A percentile compares a stretch with the other conserved stretches of the same genome.
Evolutionary conservation across 2,113 vertebrate genomes (phyloP).

Genomic region (Dolichallabes microphthalmus): DNA sequence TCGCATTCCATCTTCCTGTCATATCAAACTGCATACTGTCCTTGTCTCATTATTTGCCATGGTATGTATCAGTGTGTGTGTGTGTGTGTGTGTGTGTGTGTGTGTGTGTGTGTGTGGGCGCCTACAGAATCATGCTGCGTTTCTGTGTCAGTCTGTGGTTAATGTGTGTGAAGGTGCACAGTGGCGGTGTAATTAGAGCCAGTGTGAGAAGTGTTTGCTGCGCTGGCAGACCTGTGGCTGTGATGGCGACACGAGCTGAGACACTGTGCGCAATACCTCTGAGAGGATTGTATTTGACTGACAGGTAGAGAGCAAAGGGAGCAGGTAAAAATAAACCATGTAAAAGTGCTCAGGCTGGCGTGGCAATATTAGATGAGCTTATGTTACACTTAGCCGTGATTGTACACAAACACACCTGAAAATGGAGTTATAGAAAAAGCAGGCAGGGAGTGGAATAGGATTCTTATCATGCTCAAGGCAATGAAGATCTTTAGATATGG

Average conservation of each 20-base stretch:
- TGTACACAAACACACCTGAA: slow-evolving; percentile 48
- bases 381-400: slow-evolving; percentile 50
- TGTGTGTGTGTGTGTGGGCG: background rate
- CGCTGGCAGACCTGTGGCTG: slow-evolving; percentile 24
- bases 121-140: slow-evolving; percentile 17
- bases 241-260: slow-evolving; percentile 40
- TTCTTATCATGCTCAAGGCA: slow-evolving; percentile 6
- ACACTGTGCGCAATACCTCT: slow-evolving; percentile 18
- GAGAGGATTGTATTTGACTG: slow-evolving; percentile 55
- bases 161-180: slow-evolving; percentile 36
- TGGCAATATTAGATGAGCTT: slow-evolving; percentile 53
- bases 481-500: background rate
- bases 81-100: slow-evolving; percentile 25
- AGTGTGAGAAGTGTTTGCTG: slow-evolving; percentile 45
- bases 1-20: slow-evolving; percentile 45
- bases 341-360: slow-evolving; percentile 43
- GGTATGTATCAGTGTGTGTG: slow-evolving; percentile 26
- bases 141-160: slow-evolving; percentile 41
- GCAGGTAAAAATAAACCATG: slow-evolving; percentile 58
- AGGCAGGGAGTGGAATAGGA: background rate
- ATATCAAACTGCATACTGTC: slow-evolving; percentile 64
- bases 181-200: slow-evolving; percentile 51
- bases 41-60: background rate
- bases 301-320: slow-evolving; percentile 59
- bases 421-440: slow-evolving; percentile 27